These are phyloP conservation scores for Caenorhabditis sp. DNA, from an alignment of 2,888 invertebrate species.

Conservation along the genomic window DNA sequence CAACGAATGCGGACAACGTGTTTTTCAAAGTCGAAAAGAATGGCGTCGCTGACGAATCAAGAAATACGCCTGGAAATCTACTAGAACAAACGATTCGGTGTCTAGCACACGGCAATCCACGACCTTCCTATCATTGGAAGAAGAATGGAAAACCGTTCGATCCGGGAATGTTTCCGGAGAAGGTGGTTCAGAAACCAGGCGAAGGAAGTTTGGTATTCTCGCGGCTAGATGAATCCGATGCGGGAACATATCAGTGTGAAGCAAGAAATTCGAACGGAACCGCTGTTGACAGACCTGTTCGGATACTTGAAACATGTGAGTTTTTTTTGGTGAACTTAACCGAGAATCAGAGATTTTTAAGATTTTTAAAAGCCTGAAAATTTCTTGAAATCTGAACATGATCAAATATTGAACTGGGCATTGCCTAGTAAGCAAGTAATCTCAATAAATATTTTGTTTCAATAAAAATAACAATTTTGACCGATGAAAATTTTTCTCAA, in stretches of 20 bases:
- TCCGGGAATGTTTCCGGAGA: conserved; percentile 76
- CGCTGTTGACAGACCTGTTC: conserved; percentile 65
- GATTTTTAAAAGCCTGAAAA: background rate
- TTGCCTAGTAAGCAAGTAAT: too few species aligned
- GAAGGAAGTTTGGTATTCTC: conserved; percentile 73
- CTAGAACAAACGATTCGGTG: conserved; percentile 82
- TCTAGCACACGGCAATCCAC: conserved; percentile 92
- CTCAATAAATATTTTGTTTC: too few species aligned
- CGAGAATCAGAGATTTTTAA: too few species aligned
- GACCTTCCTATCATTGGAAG: conserved; percentile 85
- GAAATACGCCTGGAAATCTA: conserved; percentile 53
- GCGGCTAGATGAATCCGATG: conserved; percentile 59
- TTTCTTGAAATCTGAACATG: background rate
- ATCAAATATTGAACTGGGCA: too few species aligned
- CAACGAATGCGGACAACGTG: conserved; percentile 54
- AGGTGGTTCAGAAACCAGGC: conserved; percentile 91
- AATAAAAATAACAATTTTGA: too few species aligned
- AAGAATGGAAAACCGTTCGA: conserved; percentile 95
- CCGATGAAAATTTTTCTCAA: too few species aligned
- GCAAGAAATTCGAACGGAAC: conserved; percentile 91
- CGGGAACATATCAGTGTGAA: conserved; percentile 78
- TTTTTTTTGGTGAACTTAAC: conserved; percentile 5
- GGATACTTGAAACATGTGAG: conserved; percentile 67
- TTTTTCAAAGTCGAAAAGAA: conserved; percentile 64
- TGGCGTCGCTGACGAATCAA: conserved; percentile 27